Base-by-base conservation (phyloP, 2,113 vertebrate genomes). In the Piaya cayana region DNA sequence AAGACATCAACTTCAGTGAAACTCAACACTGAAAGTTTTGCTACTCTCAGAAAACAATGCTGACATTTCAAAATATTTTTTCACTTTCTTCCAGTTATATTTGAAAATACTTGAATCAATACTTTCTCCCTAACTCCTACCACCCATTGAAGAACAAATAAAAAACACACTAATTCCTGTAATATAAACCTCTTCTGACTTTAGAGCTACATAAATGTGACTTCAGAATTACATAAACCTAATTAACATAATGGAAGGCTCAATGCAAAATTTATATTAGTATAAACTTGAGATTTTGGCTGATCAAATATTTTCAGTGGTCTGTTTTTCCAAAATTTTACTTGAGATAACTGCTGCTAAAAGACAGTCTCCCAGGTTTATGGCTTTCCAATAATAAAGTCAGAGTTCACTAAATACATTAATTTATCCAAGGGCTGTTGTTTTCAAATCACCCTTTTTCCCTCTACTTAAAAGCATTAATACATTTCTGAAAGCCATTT, bases 181-280 rank as follows among this genome's bases (percentile, higher is more conserved):
- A 96, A 97, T 90, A 96, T 36, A 97, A 97, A 95, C 59, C 58
- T 82, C 86, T 85, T 91, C 53, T 82, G 93, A 93, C 52, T 88
- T 94, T 36, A 93, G 88, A 91, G 93, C 75, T 45, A 92, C 49
- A 64, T 82, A 88, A 60, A 85, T 90, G 78, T 34, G 86, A 93
- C 80, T 81, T 94, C 42, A 95, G 88, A 92, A 94, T 74, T 45
- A 86, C 39, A 76, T 37, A 90, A 84, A 91, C 23, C 21, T 5
- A 42, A 91, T 91, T 95, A 95, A 96, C 55, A 80, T 71, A 69
- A 85, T 58, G 67, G 72, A 91, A 95, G 50, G 59, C 55, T 68
- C 69, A 91, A 34, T 30, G 67, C 16, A 87, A 85, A 67, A 55
- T 50, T 52, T 26, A 56, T 12, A 55, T 79, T 74, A n/a, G 9